Conservation (phyloP, 1,140 invertebrate species). For the Musca vetustissima region DNA sequence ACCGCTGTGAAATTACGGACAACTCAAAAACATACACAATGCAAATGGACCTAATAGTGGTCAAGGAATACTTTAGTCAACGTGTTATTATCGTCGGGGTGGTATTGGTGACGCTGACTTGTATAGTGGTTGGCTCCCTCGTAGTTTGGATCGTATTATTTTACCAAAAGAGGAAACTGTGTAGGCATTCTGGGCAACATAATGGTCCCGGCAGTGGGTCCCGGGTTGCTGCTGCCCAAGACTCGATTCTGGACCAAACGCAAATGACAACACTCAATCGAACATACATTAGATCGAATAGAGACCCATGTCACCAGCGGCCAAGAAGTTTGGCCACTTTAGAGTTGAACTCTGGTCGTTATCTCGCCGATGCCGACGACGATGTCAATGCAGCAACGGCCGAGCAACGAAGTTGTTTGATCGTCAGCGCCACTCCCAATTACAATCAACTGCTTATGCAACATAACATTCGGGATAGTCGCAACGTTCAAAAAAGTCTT, state of each 20-base stretch:
- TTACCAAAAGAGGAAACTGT: constrained; percentile 62
- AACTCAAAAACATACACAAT: constrained; percentile 45
- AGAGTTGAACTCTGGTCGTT: constrained; percentile 17
- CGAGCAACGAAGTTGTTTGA: constrained; percentile 35
- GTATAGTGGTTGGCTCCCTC: constrained; percentile 86
- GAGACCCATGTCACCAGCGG: constrained; percentile 33
- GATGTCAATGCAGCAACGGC: neutral
- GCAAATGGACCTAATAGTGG: constrained; percentile 56
- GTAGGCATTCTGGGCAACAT: neutral
- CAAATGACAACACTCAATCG: constrained; percentile 48
- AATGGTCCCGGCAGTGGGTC: neutral
- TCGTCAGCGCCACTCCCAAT: constrained; percentile 45
- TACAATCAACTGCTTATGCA: constrained; percentile 43
- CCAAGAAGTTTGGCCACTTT: constrained; percentile 42
- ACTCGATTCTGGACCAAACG: constrained; percentile 40
- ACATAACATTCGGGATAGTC: neutral
- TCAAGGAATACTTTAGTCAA: constrained; percentile 56
- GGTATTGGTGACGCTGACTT: constrained; percentile 85
- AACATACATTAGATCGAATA: constrained; percentile 30
- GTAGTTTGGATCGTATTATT: constrained; percentile 91
- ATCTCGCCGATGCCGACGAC: neutral
- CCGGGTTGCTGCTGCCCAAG: constrained; percentile 29
- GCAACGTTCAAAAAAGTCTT: neutral
- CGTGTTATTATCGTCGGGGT: constrained; percentile 70
- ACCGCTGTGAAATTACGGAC: constrained; percentile 82